Evolutionary conservation across 2,888 invertebrate genomes (phyloP).

Genomic region (Mesodorylaimus sp.): DNA sequence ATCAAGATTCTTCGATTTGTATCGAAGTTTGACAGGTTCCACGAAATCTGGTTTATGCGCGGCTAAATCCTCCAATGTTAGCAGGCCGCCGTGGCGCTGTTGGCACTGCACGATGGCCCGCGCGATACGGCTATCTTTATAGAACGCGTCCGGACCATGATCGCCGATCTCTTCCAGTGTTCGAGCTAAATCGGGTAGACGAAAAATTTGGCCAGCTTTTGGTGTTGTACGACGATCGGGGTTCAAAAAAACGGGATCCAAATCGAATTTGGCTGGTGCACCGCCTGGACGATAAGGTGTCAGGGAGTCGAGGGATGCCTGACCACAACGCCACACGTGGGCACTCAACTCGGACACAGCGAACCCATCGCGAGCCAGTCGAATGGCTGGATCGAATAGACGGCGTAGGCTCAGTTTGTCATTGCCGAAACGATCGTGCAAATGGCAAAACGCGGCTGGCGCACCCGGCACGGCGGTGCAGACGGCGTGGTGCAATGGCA

Average conservation of each 20-base stretch:
- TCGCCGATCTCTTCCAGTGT: background rate
- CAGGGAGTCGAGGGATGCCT: background rate
- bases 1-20: background rate
- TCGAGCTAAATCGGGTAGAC: slow-evolving; percentile 5
- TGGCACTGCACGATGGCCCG: background rate
- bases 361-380: slow-evolving; percentile 2
- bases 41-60: background rate
- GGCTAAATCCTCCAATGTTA: slow-evolving; percentile 8
- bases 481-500: background rate
- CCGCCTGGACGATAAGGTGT: background rate
- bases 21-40: background rate
- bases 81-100: background rate
- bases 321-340: background rate
- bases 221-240: too few species aligned
- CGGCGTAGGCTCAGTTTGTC: background rate
- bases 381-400: slow-evolving; percentile 5
- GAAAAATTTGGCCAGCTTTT: slow-evolving; percentile 2
- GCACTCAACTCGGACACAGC: background rate
- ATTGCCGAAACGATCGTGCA: background rate
- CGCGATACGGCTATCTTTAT: slow-evolving; percentile 6
- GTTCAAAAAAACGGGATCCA: too few species aligned
- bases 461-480: slow-evolving; percentile 2
- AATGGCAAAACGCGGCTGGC: slow-evolving; percentile 2
- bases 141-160: slow-evolving; percentile 2
- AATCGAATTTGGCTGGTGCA: too few species aligned